Conservation (phyloP, 2,888 invertebrate genomes). For the Eupithecia insigniata region DNA sequence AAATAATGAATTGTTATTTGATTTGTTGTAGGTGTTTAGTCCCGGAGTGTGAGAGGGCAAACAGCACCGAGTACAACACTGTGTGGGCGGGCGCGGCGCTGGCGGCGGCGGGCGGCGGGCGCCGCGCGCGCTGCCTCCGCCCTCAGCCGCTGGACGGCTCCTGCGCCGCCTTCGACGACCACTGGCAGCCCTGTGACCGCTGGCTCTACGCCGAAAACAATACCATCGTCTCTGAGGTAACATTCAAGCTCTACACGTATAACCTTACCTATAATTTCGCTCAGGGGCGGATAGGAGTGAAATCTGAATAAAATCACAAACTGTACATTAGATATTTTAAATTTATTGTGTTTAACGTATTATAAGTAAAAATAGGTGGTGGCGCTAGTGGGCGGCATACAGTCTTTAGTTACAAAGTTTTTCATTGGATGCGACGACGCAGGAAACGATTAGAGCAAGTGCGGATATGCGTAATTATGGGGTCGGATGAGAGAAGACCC, state of each 20-base stretch:
- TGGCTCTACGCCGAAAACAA: constrained; percentile 59
- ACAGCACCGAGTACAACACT: constrained; percentile 64
- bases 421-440: neutral
- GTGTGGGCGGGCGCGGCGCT: constrained; percentile 66
- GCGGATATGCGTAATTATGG: neutral
- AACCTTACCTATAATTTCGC: too few relatives aligned
- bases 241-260: neutral
- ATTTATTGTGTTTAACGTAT: too few relatives aligned
- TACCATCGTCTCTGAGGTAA: constrained; percentile 62
- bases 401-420: neutral
- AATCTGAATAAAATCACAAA: too few relatives aligned
- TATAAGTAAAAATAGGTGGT: too few relatives aligned
- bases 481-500: neutral
- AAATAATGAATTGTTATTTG: neutral
- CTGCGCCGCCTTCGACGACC: constrained; percentile 67
- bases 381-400: too few relatives aligned
- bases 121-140: constrained; percentile 60
- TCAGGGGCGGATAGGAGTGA: too few relatives aligned
- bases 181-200: constrained; percentile 53
- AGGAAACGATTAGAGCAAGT: neutral
- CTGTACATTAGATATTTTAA: too few relatives aligned
- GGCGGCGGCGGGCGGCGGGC: constrained; percentile 45
- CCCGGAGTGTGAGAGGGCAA: constrained; percentile 71
- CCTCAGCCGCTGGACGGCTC: constrained; percentile 51
- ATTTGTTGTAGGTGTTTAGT: constrained; percentile 67